Conservation (phyloP, 1,140 invertebrate genomes). For the Drosophila repleta region DNA sequence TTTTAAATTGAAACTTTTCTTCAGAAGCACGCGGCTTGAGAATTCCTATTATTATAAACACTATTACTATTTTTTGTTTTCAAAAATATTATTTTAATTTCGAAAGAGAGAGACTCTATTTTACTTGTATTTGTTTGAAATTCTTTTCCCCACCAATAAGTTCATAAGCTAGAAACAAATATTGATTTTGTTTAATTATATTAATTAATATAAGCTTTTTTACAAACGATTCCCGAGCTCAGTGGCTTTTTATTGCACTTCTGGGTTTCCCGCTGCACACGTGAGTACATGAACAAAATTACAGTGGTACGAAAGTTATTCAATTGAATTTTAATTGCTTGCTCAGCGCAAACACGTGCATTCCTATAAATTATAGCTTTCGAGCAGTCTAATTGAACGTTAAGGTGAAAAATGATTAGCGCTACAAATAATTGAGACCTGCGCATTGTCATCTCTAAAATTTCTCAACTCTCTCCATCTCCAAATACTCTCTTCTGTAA, state of each 20-base stretch:
- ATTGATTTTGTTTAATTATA: constrained; percentile 17
- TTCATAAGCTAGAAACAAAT: constrained; percentile 26
- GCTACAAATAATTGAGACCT: too few relatives aligned
- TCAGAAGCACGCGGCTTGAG: constrained; percentile 24
- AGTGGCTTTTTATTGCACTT: constrained; percentile 2
- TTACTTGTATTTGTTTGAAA: constrained; percentile 47
- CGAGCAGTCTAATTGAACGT: not conserved
- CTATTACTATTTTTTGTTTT: constrained; percentile 22
- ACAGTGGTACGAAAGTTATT: constrained; percentile 14
- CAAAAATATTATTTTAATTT: constrained; percentile 33
- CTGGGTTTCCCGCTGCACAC: constrained; percentile 11
- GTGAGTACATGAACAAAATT: constrained; percentile 7
- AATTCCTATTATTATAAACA: constrained; percentile 6
- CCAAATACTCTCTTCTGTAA: too few relatives aligned
- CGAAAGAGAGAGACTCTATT: constrained; percentile 35
- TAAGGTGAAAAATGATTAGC: not conserved
- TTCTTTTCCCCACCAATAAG: constrained; percentile 16
- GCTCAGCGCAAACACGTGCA: not conserved
- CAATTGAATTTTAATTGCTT: not conserved
- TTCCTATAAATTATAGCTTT: not conserved
- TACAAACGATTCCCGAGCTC: constrained; percentile 2
- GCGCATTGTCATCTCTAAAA: not conserved
- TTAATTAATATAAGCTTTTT: not conserved
- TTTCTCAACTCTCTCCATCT: not conserved
- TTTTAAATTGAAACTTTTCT: constrained; percentile 35